Evolutionary conservation across 1,140 invertebrate genomes (phyloP), one percentile per base, ranked within the genome.

Genomic region (Eumeta japonica): DNA sequence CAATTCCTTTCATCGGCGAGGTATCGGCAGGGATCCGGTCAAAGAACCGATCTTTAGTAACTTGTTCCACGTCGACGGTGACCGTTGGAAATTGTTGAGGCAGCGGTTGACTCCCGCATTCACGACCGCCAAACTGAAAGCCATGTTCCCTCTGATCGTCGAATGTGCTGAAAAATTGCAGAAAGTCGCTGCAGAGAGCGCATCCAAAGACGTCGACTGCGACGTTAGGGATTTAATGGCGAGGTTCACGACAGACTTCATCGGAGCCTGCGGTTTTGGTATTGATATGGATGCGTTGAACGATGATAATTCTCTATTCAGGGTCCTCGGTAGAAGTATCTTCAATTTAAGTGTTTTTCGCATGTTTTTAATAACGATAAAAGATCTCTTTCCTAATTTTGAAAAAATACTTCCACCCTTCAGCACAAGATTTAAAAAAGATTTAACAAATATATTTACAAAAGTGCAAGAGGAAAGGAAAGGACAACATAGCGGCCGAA

Each of bases 71-170:
- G 33, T 54, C 1, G 55, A 59, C 2, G 76, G 75, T 2, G 68
- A 77, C 18, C 45, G 54, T 10, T 85, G 84, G 84, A 79, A 78
- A 54, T 51, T 77, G 10, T 47, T 82, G 5, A 53, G 83, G 20
- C 53, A 64, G n/a, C 78, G 81, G 28, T 50, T 83, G 24, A 78
- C 78, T 10, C 79, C 80, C 1, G 78, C 79, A 1, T 84, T 84
- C 50, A 80, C 80, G 1, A 60, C 75, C 1, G 68, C 70, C n/a
- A 83, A 83, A 53, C 63, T 85, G 30, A 79, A 75, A 50, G 58
- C 57, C 11, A 82, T 83, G 75, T 77, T 75, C 43, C 61, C 73
- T 0, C 41, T 75, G 1, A 63, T 82, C 39, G 27, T 59, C 1
- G 34, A 60, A 9, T 74, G 80, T 11, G 54, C 54, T 0, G 33